phyloP scores from a whole-genome alignment of 2,797 vertebrate genomes.

The Poeciliopsis turneri region DNA sequence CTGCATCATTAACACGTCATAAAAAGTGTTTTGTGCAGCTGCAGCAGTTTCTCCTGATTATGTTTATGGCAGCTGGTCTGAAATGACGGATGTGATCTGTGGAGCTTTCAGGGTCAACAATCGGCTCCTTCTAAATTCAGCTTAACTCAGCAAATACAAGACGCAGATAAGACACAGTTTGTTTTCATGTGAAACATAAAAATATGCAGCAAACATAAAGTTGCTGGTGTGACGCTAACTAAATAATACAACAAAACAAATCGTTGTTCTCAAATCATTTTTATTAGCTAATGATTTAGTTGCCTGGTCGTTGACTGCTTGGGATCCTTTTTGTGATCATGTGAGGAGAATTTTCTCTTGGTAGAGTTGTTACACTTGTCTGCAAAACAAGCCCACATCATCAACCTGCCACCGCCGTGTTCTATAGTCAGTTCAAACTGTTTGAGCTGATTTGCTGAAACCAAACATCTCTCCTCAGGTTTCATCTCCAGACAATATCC shows the following conservation, averaged over 20 bases:
- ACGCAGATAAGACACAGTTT: slow-evolving; percentile 47
- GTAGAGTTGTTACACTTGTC: not conserved
- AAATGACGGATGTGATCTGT: slow-evolving; percentile 28
- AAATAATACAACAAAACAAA: too few species aligned
- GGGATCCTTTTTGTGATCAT: too few species aligned
- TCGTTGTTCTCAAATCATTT: too few species aligned
- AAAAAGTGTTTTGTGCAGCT: slow-evolving; percentile 4
- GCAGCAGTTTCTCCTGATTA: not conserved
- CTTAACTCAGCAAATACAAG: slow-evolving; percentile 8
- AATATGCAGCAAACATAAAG: not conserved
- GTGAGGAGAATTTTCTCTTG: too few species aligned
- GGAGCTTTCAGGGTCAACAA: not conserved
- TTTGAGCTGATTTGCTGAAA: not conserved
- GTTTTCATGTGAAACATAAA: slow-evolving; percentile 20
- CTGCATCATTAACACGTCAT: slow-evolving; percentile 8
- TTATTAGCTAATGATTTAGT: too few species aligned
- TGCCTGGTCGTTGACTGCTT: too few species aligned
- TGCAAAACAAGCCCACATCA: not conserved
- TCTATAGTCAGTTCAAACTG: not conserved
- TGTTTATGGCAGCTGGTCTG: not conserved
- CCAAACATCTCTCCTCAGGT: not conserved
- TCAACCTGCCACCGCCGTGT: not conserved
- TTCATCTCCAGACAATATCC: not conserved
- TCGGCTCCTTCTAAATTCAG: slow-evolving; percentile 33
- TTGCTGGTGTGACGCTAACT: too few species aligned